Conservation (phyloP, 2,888 invertebrate genomes). For the Nomada ferruginata region DNA sequence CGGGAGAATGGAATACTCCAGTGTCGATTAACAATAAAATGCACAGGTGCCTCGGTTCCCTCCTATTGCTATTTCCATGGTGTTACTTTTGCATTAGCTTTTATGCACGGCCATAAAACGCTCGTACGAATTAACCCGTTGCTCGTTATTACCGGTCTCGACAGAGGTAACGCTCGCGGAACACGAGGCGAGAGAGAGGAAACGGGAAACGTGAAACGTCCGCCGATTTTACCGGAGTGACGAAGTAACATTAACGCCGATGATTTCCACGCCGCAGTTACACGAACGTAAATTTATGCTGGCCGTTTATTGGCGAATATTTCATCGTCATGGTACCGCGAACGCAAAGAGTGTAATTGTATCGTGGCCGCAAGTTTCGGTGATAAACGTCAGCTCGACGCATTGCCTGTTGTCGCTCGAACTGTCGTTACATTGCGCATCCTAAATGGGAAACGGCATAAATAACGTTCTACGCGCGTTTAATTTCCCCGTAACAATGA, state of each 20-base stretch:
- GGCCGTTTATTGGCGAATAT: slow-evolving; percentile 44
- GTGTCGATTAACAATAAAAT: slow-evolving; percentile 55
- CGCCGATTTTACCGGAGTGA: background rate
- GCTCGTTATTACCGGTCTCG: slow-evolving; percentile 12
- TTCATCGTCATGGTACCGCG: slow-evolving; percentile 20
- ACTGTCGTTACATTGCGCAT: background rate
- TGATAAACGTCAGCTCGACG: slow-evolving; percentile 36
- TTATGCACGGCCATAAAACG: slow-evolving; percentile 37
- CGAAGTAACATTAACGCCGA: slow-evolving; percentile 27
- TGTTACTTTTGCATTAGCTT: slow-evolving; percentile 16
- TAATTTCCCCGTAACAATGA: background rate
- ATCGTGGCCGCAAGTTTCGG: slow-evolving; percentile 38
- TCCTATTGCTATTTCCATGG: background rate
- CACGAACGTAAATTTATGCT: background rate
- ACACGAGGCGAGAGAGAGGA: background rate
- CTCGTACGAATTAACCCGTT: slow-evolving; percentile 35
- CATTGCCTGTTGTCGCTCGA: background rate
- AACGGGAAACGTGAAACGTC: slow-evolving; percentile 26
- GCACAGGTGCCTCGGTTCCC: slow-evolving; percentile 56
- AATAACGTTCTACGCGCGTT: background rate
- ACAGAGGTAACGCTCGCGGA: background rate
- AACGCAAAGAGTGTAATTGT: slow-evolving; percentile 21
- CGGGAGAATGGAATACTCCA: slow-evolving; percentile 55
- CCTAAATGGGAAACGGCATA: background rate
- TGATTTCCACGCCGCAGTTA: slow-evolving; percentile 24